Conservation (phyloP, 2,888 invertebrate genomes). For the Amblyteles armatorius region DNA sequence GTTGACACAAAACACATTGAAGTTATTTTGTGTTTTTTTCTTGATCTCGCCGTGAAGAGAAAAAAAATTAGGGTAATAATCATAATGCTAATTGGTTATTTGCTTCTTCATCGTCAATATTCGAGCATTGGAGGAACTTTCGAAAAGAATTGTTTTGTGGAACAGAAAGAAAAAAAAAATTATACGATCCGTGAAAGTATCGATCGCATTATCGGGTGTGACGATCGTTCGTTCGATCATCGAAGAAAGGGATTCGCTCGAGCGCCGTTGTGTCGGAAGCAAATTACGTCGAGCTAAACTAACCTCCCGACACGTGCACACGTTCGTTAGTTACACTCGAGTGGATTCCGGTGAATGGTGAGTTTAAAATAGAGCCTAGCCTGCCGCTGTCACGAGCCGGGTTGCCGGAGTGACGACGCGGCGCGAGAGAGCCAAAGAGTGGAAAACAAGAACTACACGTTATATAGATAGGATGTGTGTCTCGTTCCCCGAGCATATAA, state of each 20-base stretch:
- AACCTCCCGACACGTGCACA: constrained; percentile 66
- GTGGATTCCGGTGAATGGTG: constrained; percentile 79
- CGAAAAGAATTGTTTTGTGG: no score
- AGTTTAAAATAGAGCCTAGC: constrained; percentile 77
- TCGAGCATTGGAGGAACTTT: no score
- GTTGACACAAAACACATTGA: no score
- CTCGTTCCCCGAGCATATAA: background rate
- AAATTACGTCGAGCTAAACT: constrained; percentile 62
- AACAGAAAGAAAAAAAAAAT: no score
- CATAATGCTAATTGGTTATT: no score
- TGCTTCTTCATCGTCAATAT: no score
- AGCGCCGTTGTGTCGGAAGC: constrained; percentile 48
- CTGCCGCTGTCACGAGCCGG: constrained; percentile 34
- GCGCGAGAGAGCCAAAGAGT: constrained; percentile 38
- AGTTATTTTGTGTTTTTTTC: no score
- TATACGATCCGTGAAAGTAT: background rate
- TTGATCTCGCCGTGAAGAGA: no score
- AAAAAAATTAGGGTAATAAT: no score
- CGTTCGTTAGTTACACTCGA: constrained; percentile 78
- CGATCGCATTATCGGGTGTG: constrained; percentile 3
- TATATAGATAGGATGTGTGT: constrained; percentile 2
- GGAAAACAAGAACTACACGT: constrained; percentile 34
- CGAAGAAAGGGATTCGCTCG: background rate
- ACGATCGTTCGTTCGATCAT: constrained; percentile 30
- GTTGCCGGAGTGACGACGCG: constrained; percentile 5